A percentile compares a stretch with the other conserved stretches of the same genome.
These are phyloP conservation scores for Sphecodes monilicornis DNA, from an alignment of 2,888 invertebrate genomes.

Conservation along the genomic window DNA sequence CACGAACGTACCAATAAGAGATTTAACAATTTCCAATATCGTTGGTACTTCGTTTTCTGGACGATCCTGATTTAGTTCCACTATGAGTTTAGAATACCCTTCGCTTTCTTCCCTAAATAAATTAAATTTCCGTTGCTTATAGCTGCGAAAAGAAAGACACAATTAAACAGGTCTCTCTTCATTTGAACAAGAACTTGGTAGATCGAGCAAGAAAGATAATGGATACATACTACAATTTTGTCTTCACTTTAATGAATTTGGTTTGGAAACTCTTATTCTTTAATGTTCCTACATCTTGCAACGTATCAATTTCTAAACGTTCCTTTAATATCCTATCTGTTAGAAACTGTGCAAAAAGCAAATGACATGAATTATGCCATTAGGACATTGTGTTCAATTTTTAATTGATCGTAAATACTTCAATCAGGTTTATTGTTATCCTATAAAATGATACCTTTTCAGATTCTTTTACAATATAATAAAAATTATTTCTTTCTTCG, in stretches of 20 bases:
- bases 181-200: not conserved
- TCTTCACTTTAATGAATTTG: conserved; percentile 98
- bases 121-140: conserved; percentile 99
- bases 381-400: conserved; percentile 2
- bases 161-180: not conserved
- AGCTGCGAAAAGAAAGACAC: conserved; percentile 89
- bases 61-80: conserved; percentile 95
- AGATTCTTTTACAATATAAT: conserved; percentile 91
- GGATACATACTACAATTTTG: conserved; percentile 96
- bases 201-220: not conserved
- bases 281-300: conserved; percentile 95
- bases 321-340: conserved; percentile 96
- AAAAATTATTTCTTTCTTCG: conserved; percentile 91
- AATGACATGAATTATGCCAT: conserved; percentile 37
- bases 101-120: conserved; percentile 99
- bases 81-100: conserved; percentile 98
- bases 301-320: conserved; percentile 95
- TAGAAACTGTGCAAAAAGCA: conserved; percentile 85
- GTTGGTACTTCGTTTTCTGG: conserved; percentile 87
- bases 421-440: conserved; percentile 13
- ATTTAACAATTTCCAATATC: conserved; percentile 95
- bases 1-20: conserved; percentile 92
- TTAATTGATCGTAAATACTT: not conserved
- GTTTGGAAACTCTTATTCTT: conserved; percentile 96
- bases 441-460: conserved; percentile 87